phyloP scores from a whole-genome alignment of 2,888 invertebrate genomes.

The Xanthorhoe designata region DNA sequence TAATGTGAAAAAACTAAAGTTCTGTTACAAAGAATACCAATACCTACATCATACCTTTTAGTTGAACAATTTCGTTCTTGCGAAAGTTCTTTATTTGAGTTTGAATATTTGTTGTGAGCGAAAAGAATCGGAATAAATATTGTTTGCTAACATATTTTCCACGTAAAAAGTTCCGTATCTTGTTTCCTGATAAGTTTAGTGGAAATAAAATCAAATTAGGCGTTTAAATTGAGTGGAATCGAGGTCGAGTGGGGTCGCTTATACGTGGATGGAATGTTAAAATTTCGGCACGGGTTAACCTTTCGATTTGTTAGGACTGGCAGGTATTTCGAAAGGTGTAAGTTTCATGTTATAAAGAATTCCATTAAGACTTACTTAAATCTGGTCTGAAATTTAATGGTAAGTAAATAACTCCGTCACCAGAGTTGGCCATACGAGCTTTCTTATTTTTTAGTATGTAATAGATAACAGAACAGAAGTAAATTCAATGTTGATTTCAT shows the following conservation, averaged over 20 bases:
- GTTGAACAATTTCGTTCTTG: background rate
- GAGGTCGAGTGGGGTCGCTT: slow-evolving; percentile 58
- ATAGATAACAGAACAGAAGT: too few species aligned
- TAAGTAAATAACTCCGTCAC: too few species aligned
- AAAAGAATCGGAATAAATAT: slow-evolving; percentile 22
- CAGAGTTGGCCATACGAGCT: too few species aligned
- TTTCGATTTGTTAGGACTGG: slow-evolving; percentile 29
- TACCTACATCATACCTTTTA: too few species aligned
- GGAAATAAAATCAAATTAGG: slow-evolving; percentile 60
- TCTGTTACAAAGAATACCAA: background rate
- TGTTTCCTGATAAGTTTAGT: slow-evolving; percentile 50
- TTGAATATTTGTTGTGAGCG: background rate
- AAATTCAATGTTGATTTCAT: too few species aligned
- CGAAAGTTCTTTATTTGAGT: background rate
- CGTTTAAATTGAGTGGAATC: slow-evolving; percentile 63
- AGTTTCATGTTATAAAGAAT: background rate
- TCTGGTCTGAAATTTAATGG: too few species aligned
- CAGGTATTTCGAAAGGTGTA: slow-evolving; percentile 14
- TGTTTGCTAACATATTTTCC: slow-evolving; percentile 16
- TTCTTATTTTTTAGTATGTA: too few species aligned
- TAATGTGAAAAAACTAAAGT: background rate
- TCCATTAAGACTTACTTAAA: background rate
- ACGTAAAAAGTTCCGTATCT: slow-evolving; percentile 39
- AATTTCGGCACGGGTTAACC: slow-evolving; percentile 39
- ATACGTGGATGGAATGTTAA: slow-evolving; percentile 58